Percentiles rank a stretch among this genome's conserved stretches.
These are phyloP conservation scores for Malaclemys terrapin DNA, from an alignment of 2,113 vertebrate species.

Conservation along the genomic window DNA sequence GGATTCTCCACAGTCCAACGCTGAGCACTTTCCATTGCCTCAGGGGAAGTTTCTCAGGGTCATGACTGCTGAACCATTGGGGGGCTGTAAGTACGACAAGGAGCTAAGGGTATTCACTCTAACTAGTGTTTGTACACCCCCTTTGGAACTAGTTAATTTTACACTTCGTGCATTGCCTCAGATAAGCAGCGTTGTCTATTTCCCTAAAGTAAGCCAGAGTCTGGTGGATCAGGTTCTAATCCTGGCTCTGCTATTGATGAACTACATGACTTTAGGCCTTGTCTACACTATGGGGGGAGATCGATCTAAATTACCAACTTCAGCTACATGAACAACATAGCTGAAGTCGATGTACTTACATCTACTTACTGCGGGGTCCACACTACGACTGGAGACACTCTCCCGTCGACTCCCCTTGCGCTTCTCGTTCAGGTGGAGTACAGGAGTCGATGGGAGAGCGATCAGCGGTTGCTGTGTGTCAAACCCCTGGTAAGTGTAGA, in stretches of 20 bases:
- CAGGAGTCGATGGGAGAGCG: too few relatives aligned
- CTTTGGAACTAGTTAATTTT: conserved; percentile 37
- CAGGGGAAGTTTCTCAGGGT: background rate
- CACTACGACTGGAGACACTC: too few relatives aligned
- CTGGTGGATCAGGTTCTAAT: background rate
- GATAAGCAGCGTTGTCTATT: background rate
- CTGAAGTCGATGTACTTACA: too few relatives aligned
- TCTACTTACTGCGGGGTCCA: too few relatives aligned
- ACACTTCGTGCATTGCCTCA: conserved; percentile 33
- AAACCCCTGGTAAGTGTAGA: too few relatives aligned
- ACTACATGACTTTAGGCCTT: background rate
- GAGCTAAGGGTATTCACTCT: background rate
- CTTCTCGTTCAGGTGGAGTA: too few relatives aligned
- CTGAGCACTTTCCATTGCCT: background rate
- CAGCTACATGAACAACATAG: too few relatives aligned
- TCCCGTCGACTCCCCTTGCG: too few relatives aligned
- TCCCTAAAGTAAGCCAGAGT: conserved; percentile 18
- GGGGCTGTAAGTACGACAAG: background rate
- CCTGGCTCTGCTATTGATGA: background rate
- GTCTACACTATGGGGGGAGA: too few relatives aligned
- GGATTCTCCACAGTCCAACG: background rate
- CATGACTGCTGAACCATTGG: conserved; percentile 22
- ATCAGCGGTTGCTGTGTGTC: too few relatives aligned
- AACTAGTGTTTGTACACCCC: conserved; percentile 16
- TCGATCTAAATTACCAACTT: too few relatives aligned